Evolutionary conservation across 2,797 vertebrate genomes (phyloP), one percentile per base, ranked within the genome.

Genomic region (Crossoptilon crossoptilon): DNA sequence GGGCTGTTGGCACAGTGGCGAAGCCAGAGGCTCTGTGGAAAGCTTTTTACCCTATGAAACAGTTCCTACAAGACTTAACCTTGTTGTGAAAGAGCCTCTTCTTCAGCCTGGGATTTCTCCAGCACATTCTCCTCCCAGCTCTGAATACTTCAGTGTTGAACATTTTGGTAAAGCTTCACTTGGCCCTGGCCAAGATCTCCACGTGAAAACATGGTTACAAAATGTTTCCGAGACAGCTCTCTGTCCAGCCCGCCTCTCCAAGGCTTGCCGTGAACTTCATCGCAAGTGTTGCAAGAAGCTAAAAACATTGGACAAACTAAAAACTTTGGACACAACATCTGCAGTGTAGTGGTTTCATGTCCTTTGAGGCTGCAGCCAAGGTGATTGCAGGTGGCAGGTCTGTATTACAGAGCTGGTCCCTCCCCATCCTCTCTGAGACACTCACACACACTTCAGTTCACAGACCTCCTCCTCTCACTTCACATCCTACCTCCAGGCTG

Each of bases 141-240:
- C 66, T 85, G 51, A 94, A 85, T 93, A 92, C 73, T 96, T 96
- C 77, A 86, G 56, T 70, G 76, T 46, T 91, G 85, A 95, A 66
- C 49, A 75, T 71, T 88, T 95, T 95, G 95, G 87, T 93, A 76
- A 59, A 70, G 67, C 51, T 95, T 87, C 94, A 93, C 35, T 94
- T 96, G 96, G 91, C 91, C 1, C 1, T 71, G 80, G 35, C 51
- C 1, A 4, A 76, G 48, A 16, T 76, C 51, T 67, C 83, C 96
- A 94, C 13, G 68, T 94, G 92, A 93, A 88, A 91, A 88, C 63
- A 43, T 11, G 48, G 71, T 96, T 91, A 95, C 93, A 88, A 84
- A 94, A 95, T 90, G 84, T 95, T 94, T 94, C 91, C 76, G 5
- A 92, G 73, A 62, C 93, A 88, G 79, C 27, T 21, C 44, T 87